These are phyloP conservation scores for Saguinus oedipus DNA, from an alignment of 2,797 vertebrate genomes.

Conservation along the genomic window DNA sequence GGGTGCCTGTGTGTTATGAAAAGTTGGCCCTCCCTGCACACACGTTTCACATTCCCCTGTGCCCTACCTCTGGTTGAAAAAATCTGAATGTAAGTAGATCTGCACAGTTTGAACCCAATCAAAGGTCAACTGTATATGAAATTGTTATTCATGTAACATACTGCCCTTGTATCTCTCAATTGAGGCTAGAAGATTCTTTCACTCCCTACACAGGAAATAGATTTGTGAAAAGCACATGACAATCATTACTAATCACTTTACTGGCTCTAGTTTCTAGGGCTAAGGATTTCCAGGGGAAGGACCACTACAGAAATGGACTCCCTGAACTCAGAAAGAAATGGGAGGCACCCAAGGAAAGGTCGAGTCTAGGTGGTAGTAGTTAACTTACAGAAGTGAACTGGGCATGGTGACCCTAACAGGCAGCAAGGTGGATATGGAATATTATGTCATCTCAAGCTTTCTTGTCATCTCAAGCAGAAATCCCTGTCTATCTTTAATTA, in stretches of 20 bases:
- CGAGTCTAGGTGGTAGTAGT: not conserved
- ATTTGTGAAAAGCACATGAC: not conserved
- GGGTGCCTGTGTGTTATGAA: not conserved
- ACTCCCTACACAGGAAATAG: not conserved
- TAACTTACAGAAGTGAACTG: not conserved
- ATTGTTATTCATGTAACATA: slow-evolving; percentile 1
- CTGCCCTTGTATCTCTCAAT: not conserved
- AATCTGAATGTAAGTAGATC: not conserved
- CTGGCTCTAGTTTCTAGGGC: not conserved
- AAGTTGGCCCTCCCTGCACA: not conserved
- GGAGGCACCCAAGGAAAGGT: not conserved
- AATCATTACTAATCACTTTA: not conserved
- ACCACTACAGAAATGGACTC: not conserved
- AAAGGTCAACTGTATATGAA: not conserved
- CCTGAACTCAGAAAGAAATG: not conserved
- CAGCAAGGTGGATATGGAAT: not conserved
- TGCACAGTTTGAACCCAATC: not conserved
- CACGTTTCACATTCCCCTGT: not conserved
- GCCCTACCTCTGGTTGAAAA: not conserved
- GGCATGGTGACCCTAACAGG: not conserved
- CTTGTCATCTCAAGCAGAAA: not conserved
- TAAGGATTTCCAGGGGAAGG: not conserved
- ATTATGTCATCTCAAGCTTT: not conserved
- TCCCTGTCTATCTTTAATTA: not conserved
- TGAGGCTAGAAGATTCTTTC: slow-evolving; percentile 1